Evolutionary conservation across 2,888 invertebrate genomes (phyloP), one percentile per base, ranked within the genome.

Genomic region (Atherix ibis): DNA sequence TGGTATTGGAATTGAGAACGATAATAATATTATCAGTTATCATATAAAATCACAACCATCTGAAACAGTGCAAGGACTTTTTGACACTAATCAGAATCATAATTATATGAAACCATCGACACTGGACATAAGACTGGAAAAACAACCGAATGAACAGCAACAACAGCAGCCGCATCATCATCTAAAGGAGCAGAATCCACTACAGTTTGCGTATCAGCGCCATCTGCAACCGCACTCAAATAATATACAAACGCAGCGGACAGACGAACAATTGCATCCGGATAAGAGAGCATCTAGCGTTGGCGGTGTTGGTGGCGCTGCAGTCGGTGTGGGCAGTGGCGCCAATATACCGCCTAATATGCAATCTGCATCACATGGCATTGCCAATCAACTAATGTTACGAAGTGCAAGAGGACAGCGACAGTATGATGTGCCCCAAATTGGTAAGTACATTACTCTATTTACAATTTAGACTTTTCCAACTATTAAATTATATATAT

Each of bases 401-500:
- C 70, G 81, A 48, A 74, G 79, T 38, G 71, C 79, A 40, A 71
- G 83, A 47, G 76, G 78, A 44, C 75, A 73, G 55, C 67, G 79
- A 49, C 75, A 76, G 50, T 84, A 83, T 62, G 84, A 84, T 63
- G 83, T 84, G 44, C 84, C 84, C 47, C 83, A 82, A 66, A 83
- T 84, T 54, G 83, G 84, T 84, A 53, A 71, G 73, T n/a, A n/a
- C n/a, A n/a, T n/a, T n/a, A n/a, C n/a, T n/a, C n/a, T n/a, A n/a
- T n/a, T 68, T 8, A 12, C 12, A 26, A n/a, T 32, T 24, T 18
- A 3, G 9, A 3, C 9, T 31, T 31, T 28, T 27, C 6, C n/a
- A n/a, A n/a, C n/a, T n/a, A n/a, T n/a, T n/a, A n/a, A n/a, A n/a
- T n/a, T n/a, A n/a, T n/a, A n/a, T n/a, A n/a, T n/a, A n/a, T n/a